Evolutionary conservation across 1,140 invertebrate species (phyloP).

Genomic region (Zaprionus davidi): DNA sequence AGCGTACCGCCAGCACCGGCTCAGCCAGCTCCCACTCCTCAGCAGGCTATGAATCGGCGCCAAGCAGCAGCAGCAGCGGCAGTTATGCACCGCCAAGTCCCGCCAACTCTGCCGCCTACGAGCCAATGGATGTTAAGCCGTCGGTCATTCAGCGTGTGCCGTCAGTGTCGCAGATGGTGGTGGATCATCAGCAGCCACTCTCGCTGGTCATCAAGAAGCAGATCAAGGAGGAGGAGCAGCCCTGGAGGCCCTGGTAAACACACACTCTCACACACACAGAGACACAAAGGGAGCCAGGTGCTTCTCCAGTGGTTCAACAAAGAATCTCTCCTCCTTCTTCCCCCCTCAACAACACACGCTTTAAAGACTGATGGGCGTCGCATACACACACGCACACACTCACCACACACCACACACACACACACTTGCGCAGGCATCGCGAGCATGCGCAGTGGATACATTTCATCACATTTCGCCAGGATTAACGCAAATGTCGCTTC

Average conservation of each 20-base stretch:
- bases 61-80: constrained; percentile 64
- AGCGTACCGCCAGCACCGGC: constrained; percentile 88
- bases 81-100: constrained; percentile 79
- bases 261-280: not conserved
- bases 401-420: constrained; percentile 30
- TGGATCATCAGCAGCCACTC: constrained; percentile 85
- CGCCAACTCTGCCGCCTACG: constrained; percentile 77
- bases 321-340: constrained; percentile 14
- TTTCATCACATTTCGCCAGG: constrained; percentile 72
- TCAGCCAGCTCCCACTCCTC: constrained; percentile 87
- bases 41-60: constrained; percentile 81
- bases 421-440: constrained; percentile 64
- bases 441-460: constrained; percentile 53
- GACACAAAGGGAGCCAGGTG: constrained; percentile 2
- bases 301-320: constrained; percentile 6
- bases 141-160: constrained; percentile 84
- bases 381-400: constrained; percentile 50
- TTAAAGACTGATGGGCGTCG: constrained; percentile 72
- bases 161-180: constrained; percentile 85
- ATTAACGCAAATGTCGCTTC: constrained; percentile 71
- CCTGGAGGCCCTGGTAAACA: constrained; percentile 90
- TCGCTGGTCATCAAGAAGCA: constrained; percentile 87
- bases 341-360: constrained; percentile 29
- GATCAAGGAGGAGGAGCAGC: constrained; percentile 85
- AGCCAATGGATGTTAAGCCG: constrained; percentile 82